Base-by-base conservation (phyloP, 2,113 vertebrate genomes). In the Thunnus thynnus region DNA sequence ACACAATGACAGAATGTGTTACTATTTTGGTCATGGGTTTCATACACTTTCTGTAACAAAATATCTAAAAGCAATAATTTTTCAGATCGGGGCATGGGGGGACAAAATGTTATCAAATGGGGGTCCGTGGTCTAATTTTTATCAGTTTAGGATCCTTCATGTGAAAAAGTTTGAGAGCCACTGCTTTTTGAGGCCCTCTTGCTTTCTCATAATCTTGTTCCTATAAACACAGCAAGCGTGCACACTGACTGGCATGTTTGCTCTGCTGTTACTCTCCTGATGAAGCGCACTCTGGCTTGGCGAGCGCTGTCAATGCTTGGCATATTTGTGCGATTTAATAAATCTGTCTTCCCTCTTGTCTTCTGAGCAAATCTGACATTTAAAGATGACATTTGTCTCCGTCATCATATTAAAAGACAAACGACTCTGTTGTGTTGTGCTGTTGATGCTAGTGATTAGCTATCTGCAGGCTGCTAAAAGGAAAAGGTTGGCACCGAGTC, bases 331-430 rank as follows among this genome's bases (percentile, higher is more conserved):
- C 78, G 70, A 69, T 91, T 89, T 76, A 84, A 88, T 91, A 92
- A 86, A 88, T 91, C 91, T 81, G 74, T 86, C 76, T 73, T 72
- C 64, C 56, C 62, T 76, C 82, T 90, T 92, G 87, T 93, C 92
- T 88, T 88, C 85, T 77, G 83, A 86, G 85, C 79, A 79, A 92
- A 93, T 91, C 90, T 94, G 94, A 94, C 93, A 95, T 94, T 94
- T 93, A 84, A 83, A 82, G 80, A 87, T 94, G 93, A 91, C 94
- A 93, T 94, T 94, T 94, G 88, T 92, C 82, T 86, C 84, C 69
- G 64, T 86, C 81, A 78, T 90, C 78, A 80, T 87, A 80, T 92
- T 90, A 82, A 88, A 90, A 93, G 92, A 94, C 90, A 90, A 85
- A 87, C 30, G 72, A 73, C 73, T 52, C 25, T 65, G 83, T 80